Evolutionary conservation across 2,113 vertebrate genomes (phyloP).

Genomic region (Pholis gunnellus): DNA sequence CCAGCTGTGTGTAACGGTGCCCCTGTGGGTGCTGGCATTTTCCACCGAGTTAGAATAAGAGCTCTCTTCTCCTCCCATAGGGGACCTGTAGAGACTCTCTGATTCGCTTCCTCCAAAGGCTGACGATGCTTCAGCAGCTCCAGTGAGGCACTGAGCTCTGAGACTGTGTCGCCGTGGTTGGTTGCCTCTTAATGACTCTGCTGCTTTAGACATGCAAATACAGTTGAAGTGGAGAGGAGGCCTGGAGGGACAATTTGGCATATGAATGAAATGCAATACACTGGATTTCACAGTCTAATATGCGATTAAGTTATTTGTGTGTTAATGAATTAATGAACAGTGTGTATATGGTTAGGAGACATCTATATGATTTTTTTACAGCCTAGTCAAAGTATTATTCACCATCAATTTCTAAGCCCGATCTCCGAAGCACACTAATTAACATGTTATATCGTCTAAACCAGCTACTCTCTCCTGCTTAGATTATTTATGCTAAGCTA

Average conservation of each 20-base stretch:
- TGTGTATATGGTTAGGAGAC: background rate
- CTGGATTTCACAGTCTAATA: slow-evolving; percentile 49
- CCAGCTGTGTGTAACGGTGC: slow-evolving; percentile 68
- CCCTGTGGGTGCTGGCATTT: slow-evolving; percentile 76
- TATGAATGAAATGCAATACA: slow-evolving; percentile 59
- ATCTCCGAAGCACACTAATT: background rate
- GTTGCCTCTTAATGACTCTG: slow-evolving; percentile 78
- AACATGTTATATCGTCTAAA: background rate
- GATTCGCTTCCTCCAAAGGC: slow-evolving; percentile 66
- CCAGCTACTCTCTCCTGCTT: background rate
- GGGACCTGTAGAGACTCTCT: slow-evolving; percentile 67
- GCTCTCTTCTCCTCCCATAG: slow-evolving; percentile 67
- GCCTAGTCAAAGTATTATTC: background rate
- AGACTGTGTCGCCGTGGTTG: slow-evolving; percentile 68
- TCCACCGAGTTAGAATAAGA: slow-evolving; percentile 74
- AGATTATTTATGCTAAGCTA: background rate
- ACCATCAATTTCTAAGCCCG: background rate
- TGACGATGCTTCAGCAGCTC: slow-evolving; percentile 68
- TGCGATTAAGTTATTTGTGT: slow-evolving; percentile 23
- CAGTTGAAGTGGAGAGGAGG: slow-evolving; percentile 67
- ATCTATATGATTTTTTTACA: background rate
- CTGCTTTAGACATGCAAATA: slow-evolving; percentile 79
- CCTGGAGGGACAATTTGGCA: slow-evolving; percentile 67
- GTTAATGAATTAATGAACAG: slow-evolving; percentile 8
- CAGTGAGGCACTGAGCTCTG: slow-evolving; percentile 61